phyloP scores from a whole-genome alignment of 2,113 vertebrate species.

The Erythrocebus patas region DNA sequence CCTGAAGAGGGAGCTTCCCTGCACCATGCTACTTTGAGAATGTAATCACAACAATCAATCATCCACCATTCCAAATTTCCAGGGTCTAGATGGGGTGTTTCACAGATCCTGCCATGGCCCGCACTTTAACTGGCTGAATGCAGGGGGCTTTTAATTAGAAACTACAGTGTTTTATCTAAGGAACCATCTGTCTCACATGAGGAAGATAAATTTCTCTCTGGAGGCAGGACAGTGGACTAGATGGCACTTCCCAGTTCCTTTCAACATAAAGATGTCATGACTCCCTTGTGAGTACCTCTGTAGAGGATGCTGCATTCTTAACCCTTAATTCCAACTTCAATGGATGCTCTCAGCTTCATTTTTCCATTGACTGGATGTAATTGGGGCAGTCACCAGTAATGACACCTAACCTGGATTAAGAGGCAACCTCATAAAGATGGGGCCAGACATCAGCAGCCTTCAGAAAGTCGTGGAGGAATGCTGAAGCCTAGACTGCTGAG shows the following conservation, averaged over 20 bases:
- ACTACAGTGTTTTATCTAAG: background rate
- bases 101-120: background rate
- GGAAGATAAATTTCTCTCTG: background rate
- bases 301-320: background rate
- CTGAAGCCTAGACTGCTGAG: background rate
- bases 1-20: background rate
- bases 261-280: background rate
- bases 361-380: background rate
- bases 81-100: background rate
- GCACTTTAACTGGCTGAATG: background rate
- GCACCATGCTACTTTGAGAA: background rate
- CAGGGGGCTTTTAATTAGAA: background rate
- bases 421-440: background rate
- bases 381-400: background rate
- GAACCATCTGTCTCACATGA: background rate
- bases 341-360: background rate
- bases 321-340: background rate
- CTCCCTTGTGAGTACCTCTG: background rate
- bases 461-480: background rate
- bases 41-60: background rate
- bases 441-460: background rate
- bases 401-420: background rate
- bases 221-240: background rate
- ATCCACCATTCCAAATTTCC: background rate
- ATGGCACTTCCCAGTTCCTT: background rate